Percentiles rank a stretch among this genome's conserved stretches.
Conservation (phyloP, 2,113 vertebrate species). For the Caracal caracal region DNA sequence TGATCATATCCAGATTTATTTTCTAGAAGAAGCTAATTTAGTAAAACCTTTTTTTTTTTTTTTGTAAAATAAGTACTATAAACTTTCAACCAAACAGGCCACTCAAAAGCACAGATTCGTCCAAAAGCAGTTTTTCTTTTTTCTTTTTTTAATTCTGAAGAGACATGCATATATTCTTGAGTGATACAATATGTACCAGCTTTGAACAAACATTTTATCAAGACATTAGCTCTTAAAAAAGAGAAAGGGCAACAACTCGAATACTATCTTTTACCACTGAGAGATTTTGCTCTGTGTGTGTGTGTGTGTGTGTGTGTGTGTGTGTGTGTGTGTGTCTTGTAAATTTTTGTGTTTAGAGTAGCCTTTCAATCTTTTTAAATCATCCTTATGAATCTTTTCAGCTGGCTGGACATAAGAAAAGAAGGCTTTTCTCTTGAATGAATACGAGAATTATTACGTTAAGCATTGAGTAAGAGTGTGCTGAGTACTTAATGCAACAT, state of each 20-base stretch:
- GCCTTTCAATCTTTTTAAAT: conserved; percentile 77
- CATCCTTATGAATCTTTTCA: conserved; percentile 69
- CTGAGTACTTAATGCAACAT: neutral
- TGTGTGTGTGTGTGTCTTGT: neutral
- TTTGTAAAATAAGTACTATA: conserved; percentile 54
- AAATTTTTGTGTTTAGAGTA: conserved; percentile 76
- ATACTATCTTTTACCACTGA: conserved; percentile 46
- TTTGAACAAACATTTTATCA: conserved; percentile 63
- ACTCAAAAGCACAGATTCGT: conserved; percentile 74
- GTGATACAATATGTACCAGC: conserved; percentile 74
- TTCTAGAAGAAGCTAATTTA: conserved; percentile 71
- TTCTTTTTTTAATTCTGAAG: conserved; percentile 73
- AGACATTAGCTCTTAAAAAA: conserved; percentile 78
- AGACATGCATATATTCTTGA: conserved; percentile 77
- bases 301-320: neutral
- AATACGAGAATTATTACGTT: conserved; percentile 34
- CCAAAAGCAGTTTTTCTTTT: conserved; percentile 73
- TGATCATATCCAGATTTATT: conserved; percentile 70
- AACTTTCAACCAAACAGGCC: conserved; percentile 76
- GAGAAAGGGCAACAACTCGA: conserved; percentile 66
- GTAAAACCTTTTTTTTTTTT: conserved; percentile 55
- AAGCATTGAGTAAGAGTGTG: neutral
- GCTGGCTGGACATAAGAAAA: conserved; percentile 66
- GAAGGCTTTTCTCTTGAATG: conserved; percentile 63
- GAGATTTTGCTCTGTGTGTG: neutral